Evolutionary conservation across 2,888 invertebrate species (phyloP), one percentile per base, ranked within the genome.

Genomic region (Cheilosia grossa): DNA sequence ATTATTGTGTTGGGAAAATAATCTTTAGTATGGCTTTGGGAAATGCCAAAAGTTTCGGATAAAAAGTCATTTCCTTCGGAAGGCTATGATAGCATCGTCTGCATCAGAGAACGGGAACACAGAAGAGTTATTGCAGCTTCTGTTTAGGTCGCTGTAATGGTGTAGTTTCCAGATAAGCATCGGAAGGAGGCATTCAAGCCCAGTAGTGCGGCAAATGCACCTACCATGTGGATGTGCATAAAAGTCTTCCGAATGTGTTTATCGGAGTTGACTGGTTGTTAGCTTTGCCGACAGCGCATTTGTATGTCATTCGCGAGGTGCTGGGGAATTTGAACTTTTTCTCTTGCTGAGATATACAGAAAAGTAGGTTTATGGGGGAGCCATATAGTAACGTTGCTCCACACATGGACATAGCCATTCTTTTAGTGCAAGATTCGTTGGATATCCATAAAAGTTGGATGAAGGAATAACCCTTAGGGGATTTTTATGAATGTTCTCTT

Each of bases 341-440:
- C 47, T 5, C n/a, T 42, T 44, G 33, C 49, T 21, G 10, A 2
- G 13, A 13, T 37, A 3, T 66, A 59, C 59, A 59, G 53, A 51
- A 42, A 75, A 81, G 58, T 82, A 72, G 78, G 78, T 78, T 78
- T 78, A 51, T 82, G 53, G 66, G 77, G 67, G 40, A 44, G 56
- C 47, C 59, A 47, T 13, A 51, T 27, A 27, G 27, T 27, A 27
- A 30, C 30, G 30, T 72, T 82, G 15, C 37, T 77, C 51, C 58
- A 64, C 58, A 64, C 27, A 58, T 56, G 44, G 3, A 4, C 10
- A 13, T 61, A 9, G 9, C 47, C 19, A 9, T 17, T 47, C 9
- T 54, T 47, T 21, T 21, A 37, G 27, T 40, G 49, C 1, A 21
- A 40, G 40, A 21, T 40, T 40, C 47, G 54, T 15, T 27, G 40